Conservation (phyloP, 1,140 invertebrate species). For the Yoshiicerus persimilis region DNA sequence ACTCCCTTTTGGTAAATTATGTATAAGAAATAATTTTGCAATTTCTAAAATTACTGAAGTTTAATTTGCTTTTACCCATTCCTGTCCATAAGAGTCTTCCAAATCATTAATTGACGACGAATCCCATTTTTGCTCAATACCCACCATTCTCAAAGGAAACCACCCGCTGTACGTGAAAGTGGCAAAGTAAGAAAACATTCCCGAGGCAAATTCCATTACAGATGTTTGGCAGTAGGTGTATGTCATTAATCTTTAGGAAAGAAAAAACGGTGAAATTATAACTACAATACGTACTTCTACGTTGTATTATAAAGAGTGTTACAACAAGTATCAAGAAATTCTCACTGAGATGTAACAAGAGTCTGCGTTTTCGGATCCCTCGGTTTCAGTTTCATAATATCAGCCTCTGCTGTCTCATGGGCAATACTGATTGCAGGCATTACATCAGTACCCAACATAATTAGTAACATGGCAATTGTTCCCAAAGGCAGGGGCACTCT, state of each 20-base stretch:
- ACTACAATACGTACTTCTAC: constrained; percentile 59
- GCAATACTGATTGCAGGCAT: constrained; percentile 56
- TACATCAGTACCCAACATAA: constrained; percentile 33
- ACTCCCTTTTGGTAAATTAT: too few species aligned
- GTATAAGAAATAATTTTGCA: constrained; percentile 63
- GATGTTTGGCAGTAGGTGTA: constrained; percentile 60
- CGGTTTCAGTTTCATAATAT: constrained; percentile 70
- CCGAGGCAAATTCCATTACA: constrained; percentile 59
- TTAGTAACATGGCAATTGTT: constrained; percentile 43
- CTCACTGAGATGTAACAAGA: constrained; percentile 64
- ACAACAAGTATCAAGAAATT: too few species aligned
- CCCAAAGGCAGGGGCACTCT: constrained; percentile 34
- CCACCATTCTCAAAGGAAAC: constrained; percentile 59
- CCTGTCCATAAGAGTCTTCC: constrained; percentile 63
- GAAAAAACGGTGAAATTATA: constrained; percentile 58
- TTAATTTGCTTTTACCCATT: constrained; percentile 59
- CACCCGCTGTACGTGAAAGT: constrained; percentile 67
- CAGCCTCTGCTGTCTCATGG: constrained; percentile 68
- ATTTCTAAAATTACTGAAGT: constrained; percentile 60
- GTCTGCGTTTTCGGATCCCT: constrained; percentile 66
- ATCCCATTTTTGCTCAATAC: constrained; percentile 62
- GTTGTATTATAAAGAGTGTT: too few species aligned
- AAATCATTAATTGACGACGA: constrained; percentile 62
- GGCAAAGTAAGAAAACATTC: constrained; percentile 63
- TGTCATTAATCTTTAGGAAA: constrained; percentile 32